Evolutionary conservation across 2,888 invertebrate species (phyloP), one percentile per base, ranked within the genome.

Genomic region (Pyrrhia umbra): DNA sequence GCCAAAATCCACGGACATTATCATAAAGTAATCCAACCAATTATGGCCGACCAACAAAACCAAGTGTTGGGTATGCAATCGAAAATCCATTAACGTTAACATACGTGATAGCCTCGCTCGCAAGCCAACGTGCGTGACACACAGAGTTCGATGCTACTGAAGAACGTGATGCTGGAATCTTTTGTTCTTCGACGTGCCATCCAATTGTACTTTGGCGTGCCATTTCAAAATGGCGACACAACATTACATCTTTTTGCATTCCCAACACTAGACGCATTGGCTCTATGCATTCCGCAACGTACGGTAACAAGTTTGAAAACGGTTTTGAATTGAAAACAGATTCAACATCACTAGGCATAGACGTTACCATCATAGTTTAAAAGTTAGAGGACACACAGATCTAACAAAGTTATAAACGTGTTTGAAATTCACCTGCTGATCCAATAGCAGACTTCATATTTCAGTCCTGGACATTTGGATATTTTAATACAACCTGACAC

Each of bases 51-150:
- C 54, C 56, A 68, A 62, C 64, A 65, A 63, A 73, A 58, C 55
- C 62, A 64, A 76, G 46, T 49, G 57, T 51, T 60, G 47, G 50
- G 67, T 54, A 55, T 71, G 56, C 49, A 75, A 75, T 77, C 72
- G 57, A 64, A 73, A 75, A 67, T 39, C 56, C 66, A 78, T 78
- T 68, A 69, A 49, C 45, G 60, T 60, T 54, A 68, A 57, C 69
- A 63, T 27, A 64, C 65, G 75, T 75, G 60, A 64, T 51, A 51
- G 65, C 51, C 1, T 39, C 34, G 43, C 45, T 58, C 25, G 42
- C 37, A 1, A 6, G 18, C 34, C 42, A 43, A 37, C 61, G 69
- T 50, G 63, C 63, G 68, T 75, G 64, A 59, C 64, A 71, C 37
- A 18, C 47, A 23, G 57, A 21, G 20, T 18, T 40, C 58, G n/a